These are phyloP conservation scores for Catostomus latipinnis DNA, from an alignment of 2,797 vertebrate genomes.

Conservation along the genomic window DNA sequence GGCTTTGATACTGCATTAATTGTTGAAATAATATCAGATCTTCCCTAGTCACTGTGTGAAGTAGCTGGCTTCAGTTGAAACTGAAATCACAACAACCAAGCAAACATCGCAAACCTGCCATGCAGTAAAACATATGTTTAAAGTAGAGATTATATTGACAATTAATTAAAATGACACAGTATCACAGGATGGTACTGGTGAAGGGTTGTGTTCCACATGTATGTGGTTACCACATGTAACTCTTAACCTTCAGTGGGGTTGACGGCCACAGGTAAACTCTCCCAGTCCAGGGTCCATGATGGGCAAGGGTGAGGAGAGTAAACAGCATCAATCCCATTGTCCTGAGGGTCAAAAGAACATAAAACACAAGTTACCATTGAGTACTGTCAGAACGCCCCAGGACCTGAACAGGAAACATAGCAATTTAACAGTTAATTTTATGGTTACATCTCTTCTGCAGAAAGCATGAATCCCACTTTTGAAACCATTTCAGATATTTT, in stretches of 20 bases:
- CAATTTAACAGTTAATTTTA: neutral
- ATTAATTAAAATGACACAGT: no score
- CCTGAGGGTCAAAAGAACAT: neutral
- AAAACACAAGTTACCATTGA: neutral
- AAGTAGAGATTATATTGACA: no score
- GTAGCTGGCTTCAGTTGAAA: neutral
- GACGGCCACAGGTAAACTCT: neutral
- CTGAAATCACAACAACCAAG: slow-evolving; percentile 2
- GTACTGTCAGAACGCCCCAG: neutral
- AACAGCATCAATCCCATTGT: slow-evolving; percentile 2
- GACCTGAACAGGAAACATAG: no score
- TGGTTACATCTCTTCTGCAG: neutral
- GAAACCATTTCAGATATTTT: no score
- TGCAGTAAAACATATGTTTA: no score
- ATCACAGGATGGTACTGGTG: no score
- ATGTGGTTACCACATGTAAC: no score
- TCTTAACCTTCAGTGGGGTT: neutral
- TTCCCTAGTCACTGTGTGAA: neutral
- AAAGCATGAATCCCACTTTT: neutral
- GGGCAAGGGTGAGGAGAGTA: slow-evolving; percentile 1
- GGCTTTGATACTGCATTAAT: neutral
- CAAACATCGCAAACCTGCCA: neutral
- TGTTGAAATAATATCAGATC: slow-evolving; percentile 11
- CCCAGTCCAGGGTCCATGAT: neutral
- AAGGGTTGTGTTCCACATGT: no score